phyloP scores from a whole-genome alignment of 1,140 invertebrate genomes.

The Ganaspis sp. region DNA sequence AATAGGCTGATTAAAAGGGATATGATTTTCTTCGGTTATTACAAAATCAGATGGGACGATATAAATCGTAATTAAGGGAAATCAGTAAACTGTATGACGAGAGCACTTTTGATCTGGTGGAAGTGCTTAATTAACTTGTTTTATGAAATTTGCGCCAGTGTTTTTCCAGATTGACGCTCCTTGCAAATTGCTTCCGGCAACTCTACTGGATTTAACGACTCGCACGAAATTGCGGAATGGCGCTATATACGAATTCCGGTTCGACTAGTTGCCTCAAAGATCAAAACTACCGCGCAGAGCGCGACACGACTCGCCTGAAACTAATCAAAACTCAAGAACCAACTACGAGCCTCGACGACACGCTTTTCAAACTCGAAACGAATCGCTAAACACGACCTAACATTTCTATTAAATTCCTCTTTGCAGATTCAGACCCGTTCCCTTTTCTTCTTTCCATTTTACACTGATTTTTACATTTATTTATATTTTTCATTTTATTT shows the following conservation, averaged over 20 bases:
- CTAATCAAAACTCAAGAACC: slow-evolving; percentile 37
- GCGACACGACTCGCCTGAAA: background rate
- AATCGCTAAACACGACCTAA: slow-evolving; percentile 17
- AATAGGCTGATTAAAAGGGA: background rate
- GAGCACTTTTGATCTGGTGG: background rate
- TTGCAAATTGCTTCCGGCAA: slow-evolving; percentile 26
- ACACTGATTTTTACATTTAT: no score
- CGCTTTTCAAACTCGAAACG: slow-evolving; percentile 8
- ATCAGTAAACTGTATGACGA: background rate
- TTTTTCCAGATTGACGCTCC: slow-evolving; percentile 27
- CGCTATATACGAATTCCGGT: background rate
- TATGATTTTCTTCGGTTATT: background rate
- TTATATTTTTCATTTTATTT: no score
- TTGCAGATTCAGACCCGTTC: background rate
- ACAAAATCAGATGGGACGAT: no score
- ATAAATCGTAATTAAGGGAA: background rate
- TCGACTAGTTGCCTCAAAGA: slow-evolving; percentile 27
- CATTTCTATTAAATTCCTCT: slow-evolving; percentile 14
- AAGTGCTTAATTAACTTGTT: slow-evolving; percentile 25
- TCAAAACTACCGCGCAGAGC: background rate
- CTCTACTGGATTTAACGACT: background rate
- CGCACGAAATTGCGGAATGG: slow-evolving; percentile 9
- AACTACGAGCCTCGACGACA: slow-evolving; percentile 10
- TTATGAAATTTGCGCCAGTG: slow-evolving; percentile 17
- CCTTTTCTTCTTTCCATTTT: background rate